Evolutionary conservation across 1,140 invertebrate genomes (phyloP).

Genomic region (Atta colombica): DNA sequence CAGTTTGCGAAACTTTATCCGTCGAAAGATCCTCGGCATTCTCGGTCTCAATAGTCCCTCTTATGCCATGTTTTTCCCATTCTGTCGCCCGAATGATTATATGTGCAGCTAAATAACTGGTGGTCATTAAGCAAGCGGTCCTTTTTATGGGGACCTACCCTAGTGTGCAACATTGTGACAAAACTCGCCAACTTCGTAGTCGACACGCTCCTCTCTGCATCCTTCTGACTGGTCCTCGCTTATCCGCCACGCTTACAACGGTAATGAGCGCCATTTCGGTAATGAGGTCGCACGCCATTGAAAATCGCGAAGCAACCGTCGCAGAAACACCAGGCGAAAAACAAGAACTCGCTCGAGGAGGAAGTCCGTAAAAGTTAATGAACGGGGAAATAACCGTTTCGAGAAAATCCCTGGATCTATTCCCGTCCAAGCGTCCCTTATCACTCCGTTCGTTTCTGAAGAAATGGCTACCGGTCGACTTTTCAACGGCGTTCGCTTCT

Average conservation of each 20-base stretch:
- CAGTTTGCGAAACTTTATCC: conserved; percentile 12
- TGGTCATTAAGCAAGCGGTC: conserved; percentile 80
- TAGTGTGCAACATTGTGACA: conserved; percentile 76
- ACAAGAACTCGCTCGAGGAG: conserved; percentile 37
- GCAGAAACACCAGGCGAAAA: conserved; percentile 55
- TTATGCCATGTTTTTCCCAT: neutral
- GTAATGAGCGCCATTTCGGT: conserved; percentile 85
- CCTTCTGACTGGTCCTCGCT: conserved; percentile 19
- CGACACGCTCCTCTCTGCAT: conserved; percentile 24
- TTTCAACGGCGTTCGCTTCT: conserved; percentile 74
- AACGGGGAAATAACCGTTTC: conserved; percentile 83
- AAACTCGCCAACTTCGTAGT: conserved; percentile 74
- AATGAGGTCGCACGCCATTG: conserved; percentile 86
- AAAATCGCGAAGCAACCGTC: conserved; percentile 79
- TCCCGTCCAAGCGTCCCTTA: conserved; percentile 47
- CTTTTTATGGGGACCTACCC: conserved; percentile 69
- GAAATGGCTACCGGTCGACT: conserved; percentile 66
- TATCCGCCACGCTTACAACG: conserved; percentile 71
- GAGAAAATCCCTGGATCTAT: conserved; percentile 72
- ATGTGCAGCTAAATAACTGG: conserved; percentile 82
- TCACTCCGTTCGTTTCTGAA: conserved; percentile 64
- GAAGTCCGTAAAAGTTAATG: conserved; percentile 84
- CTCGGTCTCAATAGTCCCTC: neutral
- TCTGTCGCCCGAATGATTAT: conserved; percentile 73
- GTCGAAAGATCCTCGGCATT: conserved; percentile 40